Evolutionary conservation across 2,113 vertebrate genomes (phyloP), one percentile per base, ranked within the genome.

Genomic region (Lagopus leucura): DNA sequence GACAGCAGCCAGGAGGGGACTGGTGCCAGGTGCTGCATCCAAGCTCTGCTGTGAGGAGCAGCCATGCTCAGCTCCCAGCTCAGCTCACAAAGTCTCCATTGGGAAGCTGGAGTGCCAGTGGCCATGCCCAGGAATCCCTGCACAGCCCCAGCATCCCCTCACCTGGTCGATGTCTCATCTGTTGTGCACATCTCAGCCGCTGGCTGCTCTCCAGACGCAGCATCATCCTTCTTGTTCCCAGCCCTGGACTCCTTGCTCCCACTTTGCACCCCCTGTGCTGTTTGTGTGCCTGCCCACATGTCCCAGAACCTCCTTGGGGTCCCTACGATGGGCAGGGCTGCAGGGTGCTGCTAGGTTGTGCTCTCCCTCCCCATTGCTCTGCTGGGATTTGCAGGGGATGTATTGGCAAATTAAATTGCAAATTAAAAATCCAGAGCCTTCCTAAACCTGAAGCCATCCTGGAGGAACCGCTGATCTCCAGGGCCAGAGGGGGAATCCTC

Each of bases 101-200:
- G 2, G 57, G 25, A 58, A 28, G 5, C 1, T 0, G 1, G 13
- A 16, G 4, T 45, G 19, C 8, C 22, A 57, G 1, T 0, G 2
- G 52, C 42, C n/a, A 2, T n/a, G 58, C 52, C 25, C 61, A 27
- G 40, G 25, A 20, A 25, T 34, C 40, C 42, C 2, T 2, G 42
- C 22, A 19, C 24, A 38, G 40, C 71, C 69, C 50, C 83, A 45
- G 52, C n/a, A 40, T 9, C 4, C 12, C 22, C 27, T 78, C 1
- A 8, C 61, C 66, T 40, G 66, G 43, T 27, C 15, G 24, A 1
- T 5, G 55, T 83, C 11, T 36, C 61, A 4, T 18, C 21, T 15
- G 10, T 22, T 10, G 30, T 14, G 14, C 21, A 20, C 21, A 10
- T 57, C 71, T 43, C 10, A 16, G 15, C n/a, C 22, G 5, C 38